Percentiles rank a stretch among this genome's conserved stretches.
These are phyloP conservation scores for Paratrypauchen microcephalus DNA, from an alignment of 2,797 vertebrate species.

Conservation along the genomic window DNA sequence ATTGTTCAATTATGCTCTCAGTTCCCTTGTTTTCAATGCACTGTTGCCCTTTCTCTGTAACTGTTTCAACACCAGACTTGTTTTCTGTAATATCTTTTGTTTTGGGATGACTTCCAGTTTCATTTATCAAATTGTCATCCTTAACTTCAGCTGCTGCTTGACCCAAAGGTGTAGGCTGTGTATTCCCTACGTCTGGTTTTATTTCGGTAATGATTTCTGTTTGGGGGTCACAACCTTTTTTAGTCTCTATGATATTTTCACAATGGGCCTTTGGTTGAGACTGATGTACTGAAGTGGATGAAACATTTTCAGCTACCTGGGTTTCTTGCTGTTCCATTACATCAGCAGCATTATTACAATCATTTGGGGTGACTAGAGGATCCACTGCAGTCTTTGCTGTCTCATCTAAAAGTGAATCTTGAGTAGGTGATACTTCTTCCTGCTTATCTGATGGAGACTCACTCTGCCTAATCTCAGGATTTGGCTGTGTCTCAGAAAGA, in stretches of 20 bases:
- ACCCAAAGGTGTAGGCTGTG: slow-evolving; percentile 7
- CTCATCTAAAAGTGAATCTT: slow-evolving; percentile 39
- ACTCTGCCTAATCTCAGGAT: slow-evolving; percentile 29
- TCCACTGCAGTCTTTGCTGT: slow-evolving; percentile 21
- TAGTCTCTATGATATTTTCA: slow-evolving; percentile 3
- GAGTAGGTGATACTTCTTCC: slow-evolving; percentile 27
- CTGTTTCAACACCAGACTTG: slow-evolving; percentile 29
- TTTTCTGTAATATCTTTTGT: slow-evolving; percentile 24
- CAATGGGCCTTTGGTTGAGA: slow-evolving; percentile 2
- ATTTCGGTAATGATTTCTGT: slow-evolving; percentile 24
- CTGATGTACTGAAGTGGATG: slow-evolving; percentile 9
- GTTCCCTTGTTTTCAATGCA: slow-evolving; percentile 16
- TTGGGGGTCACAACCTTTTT: slow-evolving; percentile 11
- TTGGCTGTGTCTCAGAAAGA: slow-evolving; percentile 34
- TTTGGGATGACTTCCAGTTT: slow-evolving; percentile 10
- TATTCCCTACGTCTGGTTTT: slow-evolving; percentile 23
- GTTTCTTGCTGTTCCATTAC: slow-evolving; percentile 17
- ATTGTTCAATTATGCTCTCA: slow-evolving; percentile 4
- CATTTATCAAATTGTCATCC: slow-evolving; percentile 8
- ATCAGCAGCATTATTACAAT: slow-evolving; percentile 26
- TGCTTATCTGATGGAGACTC: slow-evolving; percentile 42
- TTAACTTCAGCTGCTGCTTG: slow-evolving; percentile 18
- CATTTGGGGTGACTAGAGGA: slow-evolving; percentile 31
- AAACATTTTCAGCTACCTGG: not conserved
- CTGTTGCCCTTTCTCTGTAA: slow-evolving; percentile 13